These are phyloP conservation scores for Xenops minutus DNA, from an alignment of 2,797 vertebrate species.

Conservation along the genomic window DNA sequence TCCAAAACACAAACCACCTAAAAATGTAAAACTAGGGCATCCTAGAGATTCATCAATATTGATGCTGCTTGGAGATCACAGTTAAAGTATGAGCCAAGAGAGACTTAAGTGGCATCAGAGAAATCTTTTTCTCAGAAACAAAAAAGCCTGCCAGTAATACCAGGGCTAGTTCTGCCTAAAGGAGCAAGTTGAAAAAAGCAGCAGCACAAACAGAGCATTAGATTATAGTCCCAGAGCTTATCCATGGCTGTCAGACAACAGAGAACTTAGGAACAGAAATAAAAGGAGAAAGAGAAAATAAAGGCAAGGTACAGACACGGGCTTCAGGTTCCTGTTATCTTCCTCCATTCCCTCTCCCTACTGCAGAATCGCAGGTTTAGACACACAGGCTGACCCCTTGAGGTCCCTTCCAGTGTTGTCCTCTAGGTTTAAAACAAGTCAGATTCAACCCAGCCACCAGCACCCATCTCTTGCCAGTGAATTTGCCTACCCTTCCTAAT, in stretches of 20 bases:
- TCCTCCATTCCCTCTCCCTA: neutral
- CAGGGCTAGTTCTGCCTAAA: neutral
- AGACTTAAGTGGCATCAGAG: fast-evolving
- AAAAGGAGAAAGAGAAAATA: neutral
- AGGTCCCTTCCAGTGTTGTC: neutral
- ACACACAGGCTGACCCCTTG: neutral
- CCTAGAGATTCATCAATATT: neutral
- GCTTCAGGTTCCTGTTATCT: neutral
- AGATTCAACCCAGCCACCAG: neutral
- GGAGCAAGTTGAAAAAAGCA: neutral
- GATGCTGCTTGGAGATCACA: neutral
- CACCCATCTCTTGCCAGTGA: neutral
- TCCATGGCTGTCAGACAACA: neutral
- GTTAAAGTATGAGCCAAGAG: neutral
- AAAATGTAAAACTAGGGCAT: neutral
- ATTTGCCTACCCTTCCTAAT: neutral
- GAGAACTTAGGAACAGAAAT: neutral
- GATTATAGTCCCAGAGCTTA: neutral
- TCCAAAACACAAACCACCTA: neutral
- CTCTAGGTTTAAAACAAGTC: neutral
- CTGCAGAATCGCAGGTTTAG: neutral
- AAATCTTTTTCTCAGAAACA: neutral
- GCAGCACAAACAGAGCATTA: neutral
- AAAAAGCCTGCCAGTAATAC: neutral
- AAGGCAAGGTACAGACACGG: fast-evolving